These are phyloP conservation scores for Lysiphlebus fabarum DNA, from an alignment of 1,140 invertebrate genomes.

Conservation along the genomic window DNA sequence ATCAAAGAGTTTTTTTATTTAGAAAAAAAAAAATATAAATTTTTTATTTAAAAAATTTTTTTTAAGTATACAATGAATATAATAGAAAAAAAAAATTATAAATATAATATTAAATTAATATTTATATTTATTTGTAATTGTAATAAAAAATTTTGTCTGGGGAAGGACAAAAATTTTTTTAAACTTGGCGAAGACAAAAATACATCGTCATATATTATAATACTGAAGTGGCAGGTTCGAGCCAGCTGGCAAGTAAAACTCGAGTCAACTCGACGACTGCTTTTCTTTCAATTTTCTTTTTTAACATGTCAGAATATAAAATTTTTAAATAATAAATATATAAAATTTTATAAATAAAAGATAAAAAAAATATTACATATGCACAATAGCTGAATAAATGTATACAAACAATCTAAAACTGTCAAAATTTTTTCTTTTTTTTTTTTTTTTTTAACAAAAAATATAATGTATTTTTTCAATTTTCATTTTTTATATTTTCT, in stretches of 20 bases:
- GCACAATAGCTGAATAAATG: too few relatives aligned
- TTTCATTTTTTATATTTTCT: too few relatives aligned
- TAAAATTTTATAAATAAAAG: too few relatives aligned
- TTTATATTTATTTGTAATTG: conserved; percentile 1
- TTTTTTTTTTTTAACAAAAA: too few relatives aligned
- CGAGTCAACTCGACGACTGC: conserved; percentile 6
- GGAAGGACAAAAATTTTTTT: not conserved
- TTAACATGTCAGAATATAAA: too few relatives aligned
- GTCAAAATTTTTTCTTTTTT: too few relatives aligned
- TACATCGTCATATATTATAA: conserved; percentile 1
- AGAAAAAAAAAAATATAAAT: not conserved
- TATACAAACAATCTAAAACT: too few relatives aligned
- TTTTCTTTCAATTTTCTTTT: too few relatives aligned
- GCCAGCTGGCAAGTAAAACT: conserved; percentile 12
- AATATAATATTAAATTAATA: conserved; percentile 10
- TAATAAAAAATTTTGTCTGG: not conserved
- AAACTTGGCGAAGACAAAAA: conserved; percentile 5
- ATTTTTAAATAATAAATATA: too few relatives aligned
- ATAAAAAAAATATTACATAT: too few relatives aligned
- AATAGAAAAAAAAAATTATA: not conserved
- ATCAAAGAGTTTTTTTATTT: too few relatives aligned
- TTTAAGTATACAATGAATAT: not conserved
- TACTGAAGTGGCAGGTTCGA: not conserved
- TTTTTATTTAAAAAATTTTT: not conserved
- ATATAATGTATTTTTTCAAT: too few relatives aligned